Evolutionary conservation across 1,140 invertebrate species (phyloP).

Genomic region (Zaprionus kolodkinae): DNA sequence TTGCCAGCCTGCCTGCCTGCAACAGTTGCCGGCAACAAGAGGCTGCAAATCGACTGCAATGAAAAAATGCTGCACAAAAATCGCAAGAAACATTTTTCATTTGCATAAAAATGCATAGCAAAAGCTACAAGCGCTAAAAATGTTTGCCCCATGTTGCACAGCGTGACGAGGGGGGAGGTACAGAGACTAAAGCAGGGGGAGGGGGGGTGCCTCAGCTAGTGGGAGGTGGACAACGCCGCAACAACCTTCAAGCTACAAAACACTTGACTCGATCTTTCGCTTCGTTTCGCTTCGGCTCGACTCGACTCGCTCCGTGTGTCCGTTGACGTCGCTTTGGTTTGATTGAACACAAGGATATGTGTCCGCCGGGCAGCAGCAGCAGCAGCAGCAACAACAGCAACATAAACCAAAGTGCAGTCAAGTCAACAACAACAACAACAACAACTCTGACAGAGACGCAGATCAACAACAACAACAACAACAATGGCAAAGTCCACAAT

Average conservation of each 20-base stretch:
- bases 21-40: conserved; percentile 10
- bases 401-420: conserved; percentile 63
- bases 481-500: conserved; percentile 59
- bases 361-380: conserved; percentile 61
- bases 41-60: conserved; percentile 20
- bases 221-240: conserved; percentile 61
- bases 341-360: conserved; percentile 84
- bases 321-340: conserved; percentile 80
- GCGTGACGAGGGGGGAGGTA: conserved; percentile 17
- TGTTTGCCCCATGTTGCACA: conserved; percentile 73
- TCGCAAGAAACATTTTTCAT: conserved; percentile 82
- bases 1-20: too few relatives aligned
- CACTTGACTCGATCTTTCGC: conserved; percentile 64
- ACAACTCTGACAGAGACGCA: conserved; percentile 42
- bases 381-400: conserved; percentile 54
- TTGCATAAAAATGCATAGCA: conserved; percentile 82
- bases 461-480: conserved; percentile 52
- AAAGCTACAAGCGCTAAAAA: conserved; percentile 78
- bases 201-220: conserved; percentile 36
- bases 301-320: conserved; percentile 29
- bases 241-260: conserved; percentile 81
- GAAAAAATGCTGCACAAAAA: conserved; percentile 66
- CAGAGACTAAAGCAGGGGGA: background rate
- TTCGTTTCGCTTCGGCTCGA: too few relatives aligned
- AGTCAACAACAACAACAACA: conserved; percentile 25